Evolutionary conservation across 2,888 invertebrate species (phyloP), one percentile per base, ranked within the genome.

Genomic region (Tryphoninae sp.): DNA sequence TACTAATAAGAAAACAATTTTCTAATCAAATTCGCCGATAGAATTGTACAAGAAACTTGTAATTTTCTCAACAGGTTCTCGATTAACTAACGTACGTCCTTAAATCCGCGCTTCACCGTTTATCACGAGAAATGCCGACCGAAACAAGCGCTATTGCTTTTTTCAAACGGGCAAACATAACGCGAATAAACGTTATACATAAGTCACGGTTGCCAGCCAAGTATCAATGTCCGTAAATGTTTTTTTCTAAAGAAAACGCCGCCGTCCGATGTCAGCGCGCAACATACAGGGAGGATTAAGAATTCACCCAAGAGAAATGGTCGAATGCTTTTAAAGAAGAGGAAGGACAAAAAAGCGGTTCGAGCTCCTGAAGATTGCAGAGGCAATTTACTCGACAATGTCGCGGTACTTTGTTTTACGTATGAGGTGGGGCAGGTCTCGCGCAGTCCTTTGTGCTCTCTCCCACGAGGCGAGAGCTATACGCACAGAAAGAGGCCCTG

Each of bases 301-400:
- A 82, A 82, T 82, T 79, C 79, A 82, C 67, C 22, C 76, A 22
- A 59, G 79, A 82, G 76, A 79, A 82, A 79, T 82, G 82, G 79
- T 72, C 62, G 76, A 82, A 79, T 82, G 82, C 79, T 82, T 79
- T 76, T 76, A 64, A 72, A 77, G 69, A 69, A 51, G 61, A 69
- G 68, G 65, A 65, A 64, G 26, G 23, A 73, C 51, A 71, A 77
- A 59, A 58, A 69, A 65, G 42, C 33, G 11, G 53, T 9, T 51
- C 68, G 64, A 73, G 71, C 86, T 87, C 79, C 85, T 87, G 84
- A 87, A 88, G 86, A 88, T 88, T 88, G 87, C 88, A 87, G 85
- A 86, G 86, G 87, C 88, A 88, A 88, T 88, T 88, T 88, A 85
- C 87, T 84, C 84, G 82, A 88, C 87, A 88, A 88, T 86, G 86